Evolutionary conservation across 2,888 invertebrate species (phyloP).

Genomic region (Dione vanillae): DNA sequence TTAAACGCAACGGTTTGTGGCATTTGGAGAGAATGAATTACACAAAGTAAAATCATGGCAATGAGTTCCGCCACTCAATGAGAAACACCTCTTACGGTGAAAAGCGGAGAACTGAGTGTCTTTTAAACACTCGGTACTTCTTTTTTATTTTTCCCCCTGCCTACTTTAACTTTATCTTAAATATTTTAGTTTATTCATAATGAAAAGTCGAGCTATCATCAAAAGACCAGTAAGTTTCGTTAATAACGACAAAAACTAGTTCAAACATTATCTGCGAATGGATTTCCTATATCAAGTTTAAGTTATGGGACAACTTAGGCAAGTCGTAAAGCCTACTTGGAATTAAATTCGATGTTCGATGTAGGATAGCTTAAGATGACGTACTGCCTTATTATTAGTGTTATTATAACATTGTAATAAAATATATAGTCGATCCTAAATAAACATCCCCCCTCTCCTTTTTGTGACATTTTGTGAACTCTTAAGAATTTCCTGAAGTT

Average conservation of each 20-base stretch:
- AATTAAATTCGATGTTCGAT: conserved; percentile 23
- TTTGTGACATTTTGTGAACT: neutral
- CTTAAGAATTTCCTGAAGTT: too few relatives aligned
- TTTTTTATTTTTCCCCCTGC: too few relatives aligned
- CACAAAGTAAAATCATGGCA: too few relatives aligned
- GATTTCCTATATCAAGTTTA: conserved; percentile 15
- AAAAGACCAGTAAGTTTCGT: neutral
- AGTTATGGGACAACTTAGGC: conserved; percentile 15
- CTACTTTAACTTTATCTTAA: neutral
- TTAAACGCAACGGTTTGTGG: too few relatives aligned
- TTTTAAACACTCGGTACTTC: too few relatives aligned
- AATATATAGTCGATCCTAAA: conserved; percentile 1
- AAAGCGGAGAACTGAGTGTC: too few relatives aligned
- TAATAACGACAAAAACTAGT: conserved; percentile 12
- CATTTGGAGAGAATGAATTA: too few relatives aligned
- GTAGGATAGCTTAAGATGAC: conserved; percentile 11
- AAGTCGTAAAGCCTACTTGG: conserved; percentile 22
- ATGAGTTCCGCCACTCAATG: too few relatives aligned
- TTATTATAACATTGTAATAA: conserved; percentile 5
- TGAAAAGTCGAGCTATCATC: neutral
- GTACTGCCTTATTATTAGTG: conserved; percentile 12
- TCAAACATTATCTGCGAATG: conserved; percentile 17
- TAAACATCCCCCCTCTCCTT: too few relatives aligned
- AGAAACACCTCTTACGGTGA: too few relatives aligned
- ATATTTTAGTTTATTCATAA: neutral